phyloP scores from a whole-genome alignment of 2,888 invertebrate genomes.

The Acrobasis repandana region DNA sequence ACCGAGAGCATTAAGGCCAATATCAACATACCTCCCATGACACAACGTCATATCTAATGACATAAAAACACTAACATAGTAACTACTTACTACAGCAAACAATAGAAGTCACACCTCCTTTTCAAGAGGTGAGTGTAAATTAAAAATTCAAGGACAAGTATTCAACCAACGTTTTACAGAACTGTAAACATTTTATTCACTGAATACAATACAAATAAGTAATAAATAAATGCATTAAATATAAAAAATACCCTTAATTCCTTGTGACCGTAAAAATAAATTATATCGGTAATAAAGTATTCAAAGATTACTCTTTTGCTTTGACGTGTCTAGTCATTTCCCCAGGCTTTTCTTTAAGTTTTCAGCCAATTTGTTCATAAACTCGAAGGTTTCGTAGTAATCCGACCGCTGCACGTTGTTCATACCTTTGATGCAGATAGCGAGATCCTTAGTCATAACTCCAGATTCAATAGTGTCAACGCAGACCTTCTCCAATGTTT shows the following conservation, averaged over 20 bases:
- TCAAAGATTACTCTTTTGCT: conserved; percentile 58
- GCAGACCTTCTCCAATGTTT: conserved; percentile 94
- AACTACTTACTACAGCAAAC: background rate
- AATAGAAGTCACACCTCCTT: conserved; percentile 12
- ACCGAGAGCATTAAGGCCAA: too few species aligned
- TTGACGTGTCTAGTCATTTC: conserved; percentile 70
- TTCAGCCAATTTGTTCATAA: conserved; percentile 96
- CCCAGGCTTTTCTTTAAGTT: conserved; percentile 88
- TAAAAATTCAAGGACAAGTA: conserved; percentile 15
- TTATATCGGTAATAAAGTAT: conserved; percentile 36
- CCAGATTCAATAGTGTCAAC: conserved; percentile 97
- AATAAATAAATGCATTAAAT: conserved; percentile 65
- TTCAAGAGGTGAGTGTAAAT: conserved; percentile 7
- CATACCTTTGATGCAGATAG: conserved; percentile 98
- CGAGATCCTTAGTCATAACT: conserved; percentile 98
- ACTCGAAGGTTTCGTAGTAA: conserved; percentile 98
- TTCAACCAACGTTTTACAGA: background rate
- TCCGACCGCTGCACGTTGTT: conserved; percentile 89
- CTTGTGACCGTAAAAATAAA: conserved; percentile 43
- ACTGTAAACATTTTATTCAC: conserved; percentile 42
- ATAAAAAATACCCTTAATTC: conserved; percentile 60
- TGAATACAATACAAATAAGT: conserved; percentile 42
- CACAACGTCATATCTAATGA: background rate
- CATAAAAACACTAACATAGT: background rate
- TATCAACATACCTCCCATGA: background rate